Percentiles rank a stretch among this genome's conserved stretches.
phyloP scores from a whole-genome alignment of 2,797 vertebrate genomes.

The Pampus argenteus region DNA sequence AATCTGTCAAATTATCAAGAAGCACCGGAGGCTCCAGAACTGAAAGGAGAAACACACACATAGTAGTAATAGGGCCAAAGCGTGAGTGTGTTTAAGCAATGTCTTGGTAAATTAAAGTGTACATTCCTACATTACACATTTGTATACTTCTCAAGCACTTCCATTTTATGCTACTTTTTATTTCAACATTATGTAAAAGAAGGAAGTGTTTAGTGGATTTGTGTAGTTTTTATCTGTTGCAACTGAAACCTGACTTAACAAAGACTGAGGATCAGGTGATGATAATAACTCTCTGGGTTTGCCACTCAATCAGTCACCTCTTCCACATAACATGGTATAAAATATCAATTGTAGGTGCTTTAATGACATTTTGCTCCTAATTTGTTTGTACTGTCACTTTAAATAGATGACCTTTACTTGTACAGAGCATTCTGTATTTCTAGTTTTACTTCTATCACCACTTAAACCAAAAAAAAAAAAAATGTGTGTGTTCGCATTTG shows the following conservation, averaged over 20 bases:
- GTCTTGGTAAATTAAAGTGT: neutral
- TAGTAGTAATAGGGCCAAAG: neutral
- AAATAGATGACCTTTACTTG: neutral
- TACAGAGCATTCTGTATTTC: neutral
- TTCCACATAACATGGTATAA: neutral
- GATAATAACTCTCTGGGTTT: no score
- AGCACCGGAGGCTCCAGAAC: constrained; percentile 90
- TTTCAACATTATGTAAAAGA: no score
- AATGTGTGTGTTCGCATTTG: neutral
- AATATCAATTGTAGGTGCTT: neutral
- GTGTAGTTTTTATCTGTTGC: no score
- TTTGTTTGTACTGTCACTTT: neutral
- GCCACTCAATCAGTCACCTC: no score
- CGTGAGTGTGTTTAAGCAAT: neutral
- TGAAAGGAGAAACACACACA: constrained; percentile 68
- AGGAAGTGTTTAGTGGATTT: no score
- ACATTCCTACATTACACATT: no score
- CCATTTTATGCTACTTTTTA: no score
- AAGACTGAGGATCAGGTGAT: no score
- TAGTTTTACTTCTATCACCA: neutral
- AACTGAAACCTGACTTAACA: no score
- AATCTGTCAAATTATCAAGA: constrained; percentile 87
- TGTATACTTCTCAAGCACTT: no score
- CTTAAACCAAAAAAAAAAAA: neutral
- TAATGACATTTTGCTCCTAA: neutral